Percentiles rank a stretch among this genome's conserved stretches.
These are phyloP conservation scores for Agapornis canus DNA, from an alignment of 2,797 vertebrate species.

Conservation along the genomic window DNA sequence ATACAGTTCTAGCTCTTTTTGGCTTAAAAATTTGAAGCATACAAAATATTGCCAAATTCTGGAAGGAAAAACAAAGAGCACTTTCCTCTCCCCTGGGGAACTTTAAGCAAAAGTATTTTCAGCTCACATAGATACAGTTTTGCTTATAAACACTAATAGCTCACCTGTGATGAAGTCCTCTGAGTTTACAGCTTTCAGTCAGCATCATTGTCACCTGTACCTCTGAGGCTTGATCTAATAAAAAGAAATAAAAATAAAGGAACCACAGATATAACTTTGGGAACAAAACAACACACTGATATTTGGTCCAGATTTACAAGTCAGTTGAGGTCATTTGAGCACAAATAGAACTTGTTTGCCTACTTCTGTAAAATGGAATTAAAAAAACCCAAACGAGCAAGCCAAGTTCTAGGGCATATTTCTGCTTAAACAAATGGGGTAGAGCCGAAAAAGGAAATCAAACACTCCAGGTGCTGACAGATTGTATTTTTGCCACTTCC, in stretches of 20 bases:
- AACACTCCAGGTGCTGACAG: not conserved
- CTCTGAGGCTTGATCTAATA: conserved; percentile 93
- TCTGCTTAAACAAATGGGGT: not conserved
- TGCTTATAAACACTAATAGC: not conserved
- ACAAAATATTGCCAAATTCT: not conserved
- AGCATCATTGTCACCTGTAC: conserved; percentile 99
- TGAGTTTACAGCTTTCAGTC: conserved; percentile 96
- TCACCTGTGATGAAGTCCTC: conserved; percentile 97
- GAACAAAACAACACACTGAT: not conserved
- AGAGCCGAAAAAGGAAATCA: not conserved
- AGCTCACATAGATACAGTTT: not conserved
- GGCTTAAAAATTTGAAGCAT: not conserved
- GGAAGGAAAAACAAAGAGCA: not conserved
- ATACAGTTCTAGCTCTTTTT: not conserved
- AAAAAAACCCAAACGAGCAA: not conserved
- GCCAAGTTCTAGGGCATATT: conserved; percentile 1
- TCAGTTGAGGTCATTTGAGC: not conserved
- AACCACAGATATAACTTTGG: not conserved
- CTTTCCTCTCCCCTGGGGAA: not conserved
- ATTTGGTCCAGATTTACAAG: not conserved
- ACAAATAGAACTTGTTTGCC: conserved; percentile 1
- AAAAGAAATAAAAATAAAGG: not conserved
- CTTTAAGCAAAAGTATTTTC: not conserved
- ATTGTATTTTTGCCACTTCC: not conserved
- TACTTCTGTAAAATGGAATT: not conserved